A percentile compares a stretch with the other conserved stretches of the same genome.
These are phyloP conservation scores for Gymnocypris eckloni DNA, from an alignment of 2,797 vertebrate species.

Conservation along the genomic window DNA sequence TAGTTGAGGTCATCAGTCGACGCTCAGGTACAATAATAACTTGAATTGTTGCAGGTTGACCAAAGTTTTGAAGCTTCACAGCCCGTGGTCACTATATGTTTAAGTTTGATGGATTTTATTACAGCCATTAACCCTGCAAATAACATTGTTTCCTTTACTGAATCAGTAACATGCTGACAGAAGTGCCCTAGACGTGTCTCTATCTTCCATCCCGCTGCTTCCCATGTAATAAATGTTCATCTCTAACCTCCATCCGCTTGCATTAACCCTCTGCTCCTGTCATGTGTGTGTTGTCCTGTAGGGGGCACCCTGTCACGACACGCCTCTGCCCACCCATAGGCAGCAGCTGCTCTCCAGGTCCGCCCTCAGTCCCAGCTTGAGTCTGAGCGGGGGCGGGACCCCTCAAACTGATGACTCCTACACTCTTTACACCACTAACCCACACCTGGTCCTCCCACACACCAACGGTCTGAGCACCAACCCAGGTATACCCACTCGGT, in stretches of 20 bases:
- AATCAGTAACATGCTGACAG: constrained; percentile 26
- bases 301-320: constrained; percentile 86
- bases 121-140: constrained; percentile 8
- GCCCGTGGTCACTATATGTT: not conserved
- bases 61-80: not conserved
- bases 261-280: constrained; percentile 43
- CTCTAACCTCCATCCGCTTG: constrained; percentile 52
- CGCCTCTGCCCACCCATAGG: constrained; percentile 79
- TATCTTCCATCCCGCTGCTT: constrained; percentile 5
- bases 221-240: constrained; percentile 64
- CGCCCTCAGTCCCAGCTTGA: constrained; percentile 73
- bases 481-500: constrained; percentile 66
- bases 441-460: constrained; percentile 69
- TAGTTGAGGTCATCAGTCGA: constrained; percentile 95
- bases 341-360: constrained; percentile 84
- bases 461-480: constrained; percentile 67
- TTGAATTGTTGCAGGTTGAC: not conserved
- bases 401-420: constrained; percentile 77
- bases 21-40: constrained; percentile 77
- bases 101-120: not conserved
- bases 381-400: constrained; percentile 61
- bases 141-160: not conserved
- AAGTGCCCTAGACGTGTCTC: not conserved
- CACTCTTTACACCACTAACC: constrained; percentile 71
- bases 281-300: constrained; percentile 71